Evolutionary conservation across 23 tunicate genomes (phyloP).

Genomic region (Clavelina lepadiformis): DNA sequence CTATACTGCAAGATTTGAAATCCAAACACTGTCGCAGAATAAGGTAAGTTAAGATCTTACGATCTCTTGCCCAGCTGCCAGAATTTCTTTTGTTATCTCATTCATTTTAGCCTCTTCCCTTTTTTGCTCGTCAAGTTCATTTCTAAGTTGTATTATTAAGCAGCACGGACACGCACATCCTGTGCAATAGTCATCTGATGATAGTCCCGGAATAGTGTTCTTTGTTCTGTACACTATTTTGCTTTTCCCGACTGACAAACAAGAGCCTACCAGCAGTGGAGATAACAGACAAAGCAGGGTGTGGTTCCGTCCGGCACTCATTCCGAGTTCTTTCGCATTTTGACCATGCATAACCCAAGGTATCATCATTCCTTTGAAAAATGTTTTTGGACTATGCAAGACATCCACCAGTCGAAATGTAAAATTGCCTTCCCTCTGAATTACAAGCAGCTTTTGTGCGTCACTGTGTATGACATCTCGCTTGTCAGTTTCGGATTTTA

Average conservation of each 20-base stretch:
- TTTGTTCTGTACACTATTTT: constrained; percentile 44
- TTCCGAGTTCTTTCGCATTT: constrained; percentile 64
- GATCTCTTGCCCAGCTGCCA: too few species aligned
- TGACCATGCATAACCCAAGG: constrained; percentile 65
- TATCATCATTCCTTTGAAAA: constrained; percentile 25
- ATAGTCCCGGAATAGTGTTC: constrained; percentile 66
- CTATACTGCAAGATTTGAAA: too few species aligned
- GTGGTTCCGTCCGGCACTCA: constrained; percentile 22
- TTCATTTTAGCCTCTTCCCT: too few species aligned
- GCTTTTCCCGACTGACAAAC: constrained; percentile 63
- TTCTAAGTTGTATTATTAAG: constrained; percentile 53
- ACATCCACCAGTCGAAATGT: constrained; percentile 68
- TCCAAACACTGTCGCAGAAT: too few species aligned
- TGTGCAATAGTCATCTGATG: constrained; percentile 51
- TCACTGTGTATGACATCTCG: constrained; percentile 38
- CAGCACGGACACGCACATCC: constrained; percentile 70
- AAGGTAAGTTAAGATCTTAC: too few species aligned
- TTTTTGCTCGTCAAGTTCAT: constrained; percentile 23
- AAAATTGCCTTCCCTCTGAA: constrained; percentile 67
- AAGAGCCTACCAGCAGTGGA: constrained; percentile 46
- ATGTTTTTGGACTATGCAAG: constrained; percentile 31
- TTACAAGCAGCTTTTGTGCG: constrained; percentile 36
- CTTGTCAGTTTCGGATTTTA: constrained; percentile 24
- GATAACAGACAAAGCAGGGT: constrained; percentile 49
- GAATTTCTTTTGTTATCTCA: too few species aligned